Conservation (phyloP, 2,797 vertebrate genomes). For the Rhinichthys osculus region DNA sequence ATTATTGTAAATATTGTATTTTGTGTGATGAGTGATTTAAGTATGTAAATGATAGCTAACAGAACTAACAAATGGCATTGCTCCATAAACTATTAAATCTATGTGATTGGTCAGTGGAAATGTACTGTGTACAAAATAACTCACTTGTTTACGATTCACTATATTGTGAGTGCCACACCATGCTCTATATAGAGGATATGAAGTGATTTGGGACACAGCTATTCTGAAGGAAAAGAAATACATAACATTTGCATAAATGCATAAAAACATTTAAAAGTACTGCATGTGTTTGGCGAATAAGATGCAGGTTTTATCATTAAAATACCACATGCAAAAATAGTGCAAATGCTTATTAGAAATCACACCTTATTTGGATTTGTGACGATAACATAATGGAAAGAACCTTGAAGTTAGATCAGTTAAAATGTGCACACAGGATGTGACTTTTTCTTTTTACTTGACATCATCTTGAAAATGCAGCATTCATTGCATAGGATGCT, state of each 20-base stretch:
- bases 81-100: background rate
- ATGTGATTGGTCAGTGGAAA: background rate
- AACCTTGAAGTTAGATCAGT: background rate
- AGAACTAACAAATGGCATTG: background rate
- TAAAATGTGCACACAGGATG: background rate
- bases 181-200: background rate
- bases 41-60: background rate
- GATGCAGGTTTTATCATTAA: too few species aligned
- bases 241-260: background rate
- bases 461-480: background rate
- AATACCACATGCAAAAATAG: too few species aligned
- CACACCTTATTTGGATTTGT: too few species aligned
- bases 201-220: background rate
- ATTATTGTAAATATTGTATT: background rate
- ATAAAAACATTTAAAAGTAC: background rate
- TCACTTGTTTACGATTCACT: background rate
- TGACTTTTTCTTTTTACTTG: too few species aligned
- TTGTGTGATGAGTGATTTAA: background rate
- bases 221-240: background rate
- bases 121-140: background rate
- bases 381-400: background rate
- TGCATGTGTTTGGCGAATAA: background rate
- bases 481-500: too few species aligned
- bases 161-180: background rate
- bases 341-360: too few species aligned